These are phyloP conservation scores for Pammene fasciana DNA, from an alignment of 2,888 invertebrate genomes.

Conservation along the genomic window DNA sequence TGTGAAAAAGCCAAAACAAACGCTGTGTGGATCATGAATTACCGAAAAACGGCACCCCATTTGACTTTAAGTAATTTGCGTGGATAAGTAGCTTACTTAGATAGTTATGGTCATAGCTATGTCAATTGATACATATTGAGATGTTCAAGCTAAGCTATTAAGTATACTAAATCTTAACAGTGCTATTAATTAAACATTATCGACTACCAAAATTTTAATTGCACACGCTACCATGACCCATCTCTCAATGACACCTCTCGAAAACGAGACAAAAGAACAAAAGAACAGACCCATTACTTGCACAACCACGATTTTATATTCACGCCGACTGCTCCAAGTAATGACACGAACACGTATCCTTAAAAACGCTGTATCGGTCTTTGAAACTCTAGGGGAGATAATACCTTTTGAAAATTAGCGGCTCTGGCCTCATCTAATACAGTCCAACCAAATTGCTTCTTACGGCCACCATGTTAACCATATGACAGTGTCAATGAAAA, in stretches of 20 bases:
- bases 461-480: constrained; percentile 43
- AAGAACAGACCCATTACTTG: constrained; percentile 68
- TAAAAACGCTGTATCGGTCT: background rate
- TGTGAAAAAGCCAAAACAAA: no score
- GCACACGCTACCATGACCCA: constrained; percentile 67
- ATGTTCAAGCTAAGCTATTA: background rate
- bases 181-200: constrained; percentile 17
- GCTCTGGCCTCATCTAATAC: constrained; percentile 58
- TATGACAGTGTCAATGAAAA: constrained; percentile 32
- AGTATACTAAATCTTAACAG: background rate
- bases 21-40: no score
- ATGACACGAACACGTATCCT: constrained; percentile 58
- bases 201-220: constrained; percentile 32
- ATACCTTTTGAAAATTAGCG: background rate
- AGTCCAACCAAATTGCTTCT: constrained; percentile 65
- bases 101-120: no score
- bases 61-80: no score
- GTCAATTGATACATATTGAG: background rate
- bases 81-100: no score
- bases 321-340: constrained; percentile 68
- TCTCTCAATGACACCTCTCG: constrained; percentile 75
- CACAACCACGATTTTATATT: constrained; percentile 68
- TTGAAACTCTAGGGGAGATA: background rate
- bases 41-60: no score
- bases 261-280: constrained; percentile 77